Evolutionary conservation across 2,797 vertebrate species (phyloP), one percentile per base, ranked within the genome.

Genomic region (Crenichthys baileyi): DNA sequence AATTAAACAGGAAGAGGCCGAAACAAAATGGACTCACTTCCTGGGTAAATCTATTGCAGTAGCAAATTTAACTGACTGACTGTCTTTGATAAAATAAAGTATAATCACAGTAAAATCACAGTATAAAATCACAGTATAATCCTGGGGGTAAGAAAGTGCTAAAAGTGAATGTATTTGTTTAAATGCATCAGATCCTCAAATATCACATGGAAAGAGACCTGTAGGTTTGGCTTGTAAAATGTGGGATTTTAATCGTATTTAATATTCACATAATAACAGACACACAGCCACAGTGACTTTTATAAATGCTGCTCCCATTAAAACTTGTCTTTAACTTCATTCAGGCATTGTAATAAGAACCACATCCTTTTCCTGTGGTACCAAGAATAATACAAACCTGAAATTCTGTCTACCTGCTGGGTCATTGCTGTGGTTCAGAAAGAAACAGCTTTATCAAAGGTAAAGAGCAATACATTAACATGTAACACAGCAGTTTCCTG

Each of bases 401-500:
- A 72, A 68, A 22, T 39, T 7, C 70, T 79, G 79, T 36, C 53
- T 55, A 24, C 77, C 55, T 77, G 78, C 79, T 80, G 75, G 41
- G 77, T 65, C 65, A 26, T 61, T 71, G 73, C 56, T 77, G 22
- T 26, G 7, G 31, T 2, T 0, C 26, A 51, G 0, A 0, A 9
- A n/a, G 4, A 4, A 63, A 67, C 6, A 51, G 58, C 20, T 0
- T 48, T 68, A 72, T 70, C 41, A 76, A 68, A 77, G 0, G 2
- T n/a, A 7, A 73, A 41, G 7, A 70, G 48, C 7, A 16, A 13
- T n/a, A 0, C 58, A 48, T 63, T 8, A 51, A 11, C 75, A 36
- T 48, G 13, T 5, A 50, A 29, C 26, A n/a, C 39, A 18, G 26
- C 5, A 36, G 36, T 36, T 36, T 36, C 36, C 36, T 36, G 36